phyloP scores from a whole-genome alignment of 2,888 invertebrate species.

The Argyresthia albistria region DNA sequence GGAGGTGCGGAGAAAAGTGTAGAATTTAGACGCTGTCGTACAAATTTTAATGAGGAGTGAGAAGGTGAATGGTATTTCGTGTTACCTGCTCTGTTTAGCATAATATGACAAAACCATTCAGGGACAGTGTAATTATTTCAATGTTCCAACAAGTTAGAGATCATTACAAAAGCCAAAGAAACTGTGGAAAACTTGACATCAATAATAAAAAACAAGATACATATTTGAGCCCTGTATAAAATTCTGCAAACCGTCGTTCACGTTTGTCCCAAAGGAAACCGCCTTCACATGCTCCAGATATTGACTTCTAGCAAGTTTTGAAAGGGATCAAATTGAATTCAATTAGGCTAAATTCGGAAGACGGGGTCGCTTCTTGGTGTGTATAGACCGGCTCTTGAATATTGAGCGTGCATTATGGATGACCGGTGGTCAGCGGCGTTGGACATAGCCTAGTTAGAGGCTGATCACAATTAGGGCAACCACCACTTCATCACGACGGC shows the following conservation, averaged over 20 bases:
- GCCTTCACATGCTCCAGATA: conserved; percentile 2
- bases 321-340: conserved; percentile 20
- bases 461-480: conserved; percentile 53
- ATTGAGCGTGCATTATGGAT: conserved; percentile 30
- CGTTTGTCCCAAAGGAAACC: not conserved
- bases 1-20: conserved; percentile 71
- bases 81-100: not conserved
- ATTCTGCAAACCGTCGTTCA: not conserved
- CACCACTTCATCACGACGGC: conserved; percentile 53
- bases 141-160: too few relatives aligned
- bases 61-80: conserved; percentile 1
- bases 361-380: conserved; percentile 4
- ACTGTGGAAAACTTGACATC: too few relatives aligned
- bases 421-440: conserved; percentile 24
- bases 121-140: too few relatives aligned
- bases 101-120: too few relatives aligned
- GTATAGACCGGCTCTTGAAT: not conserved
- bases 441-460: conserved; percentile 40
- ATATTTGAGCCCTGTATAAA: not conserved
- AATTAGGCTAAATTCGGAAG: conserved; percentile 15
- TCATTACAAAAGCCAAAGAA: too few relatives aligned
- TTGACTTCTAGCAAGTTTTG: conserved; percentile 4
- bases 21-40: conserved; percentile 70
- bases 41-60: conserved; percentile 63
- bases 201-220: too few relatives aligned